Conservation (phyloP, 2,113 vertebrate species). For the Falcunculus frontatus region DNA sequence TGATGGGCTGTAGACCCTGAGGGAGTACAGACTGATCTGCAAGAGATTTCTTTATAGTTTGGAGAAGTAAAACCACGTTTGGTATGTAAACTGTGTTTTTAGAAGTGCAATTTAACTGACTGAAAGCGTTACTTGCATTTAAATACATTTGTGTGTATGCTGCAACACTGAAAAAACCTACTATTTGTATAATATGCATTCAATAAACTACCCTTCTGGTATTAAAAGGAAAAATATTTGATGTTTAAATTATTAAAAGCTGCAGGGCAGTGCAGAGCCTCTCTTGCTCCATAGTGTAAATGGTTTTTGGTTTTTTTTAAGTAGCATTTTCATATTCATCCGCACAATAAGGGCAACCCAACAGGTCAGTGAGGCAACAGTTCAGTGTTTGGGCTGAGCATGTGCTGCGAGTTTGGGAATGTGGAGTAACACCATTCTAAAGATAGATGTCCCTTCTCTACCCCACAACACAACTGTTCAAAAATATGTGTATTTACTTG, state of each 20-base stretch:
- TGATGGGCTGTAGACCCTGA: not conserved
- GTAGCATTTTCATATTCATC: not conserved
- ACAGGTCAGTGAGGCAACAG: not conserved
- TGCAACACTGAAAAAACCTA: not conserved
- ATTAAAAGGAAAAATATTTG: not conserved
- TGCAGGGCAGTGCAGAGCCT: not conserved
- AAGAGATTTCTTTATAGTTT: not conserved
- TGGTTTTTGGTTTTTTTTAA: not conserved
- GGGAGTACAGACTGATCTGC: not conserved
- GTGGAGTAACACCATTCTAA: conserved; percentile 3
- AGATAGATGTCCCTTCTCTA: conserved; percentile 43
- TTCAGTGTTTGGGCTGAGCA: not conserved
- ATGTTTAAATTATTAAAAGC: not conserved
- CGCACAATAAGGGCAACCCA: not conserved
- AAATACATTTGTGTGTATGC: not conserved
- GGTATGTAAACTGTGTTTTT: not conserved
- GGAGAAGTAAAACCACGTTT: not conserved
- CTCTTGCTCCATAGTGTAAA: not conserved
- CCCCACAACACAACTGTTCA: conserved; percentile 23
- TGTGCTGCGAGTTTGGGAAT: not conserved
- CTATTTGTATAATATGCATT: not conserved
- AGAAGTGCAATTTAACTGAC: not conserved
- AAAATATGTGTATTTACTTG: conserved; percentile 37
- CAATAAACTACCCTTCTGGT: not conserved
- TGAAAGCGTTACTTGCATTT: not conserved